Percentiles rank a stretch among this genome's conserved stretches.
phyloP scores from a whole-genome alignment of 2,113 vertebrate species.

The Gobius niger region DNA sequence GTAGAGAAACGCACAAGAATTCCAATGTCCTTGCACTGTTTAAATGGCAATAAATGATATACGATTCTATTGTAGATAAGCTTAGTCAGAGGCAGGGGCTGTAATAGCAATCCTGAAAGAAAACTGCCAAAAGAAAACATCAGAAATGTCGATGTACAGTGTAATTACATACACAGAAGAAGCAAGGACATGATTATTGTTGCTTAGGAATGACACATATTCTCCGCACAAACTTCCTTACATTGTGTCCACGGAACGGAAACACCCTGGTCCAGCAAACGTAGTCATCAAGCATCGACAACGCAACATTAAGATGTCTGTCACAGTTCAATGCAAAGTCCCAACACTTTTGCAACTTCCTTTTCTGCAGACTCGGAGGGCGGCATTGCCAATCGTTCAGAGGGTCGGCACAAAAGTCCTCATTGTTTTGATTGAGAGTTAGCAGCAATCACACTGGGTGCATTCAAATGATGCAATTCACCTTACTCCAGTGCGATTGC shows the following conservation, averaged over 20 bases:
- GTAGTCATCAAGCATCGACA: background rate
- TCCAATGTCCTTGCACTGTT: too few relatives aligned
- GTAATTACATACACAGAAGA: too few relatives aligned
- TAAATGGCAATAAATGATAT: too few relatives aligned
- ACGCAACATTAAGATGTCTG: background rate
- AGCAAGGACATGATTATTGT: too few relatives aligned
- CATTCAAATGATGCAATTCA: constrained; percentile 14
- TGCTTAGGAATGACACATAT: background rate
- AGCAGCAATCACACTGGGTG: background rate
- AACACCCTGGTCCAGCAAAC: background rate
- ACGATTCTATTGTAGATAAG: too few relatives aligned
- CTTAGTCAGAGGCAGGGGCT: too few relatives aligned
- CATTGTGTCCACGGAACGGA: background rate
- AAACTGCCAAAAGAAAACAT: too few relatives aligned
- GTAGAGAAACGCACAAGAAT: too few relatives aligned
- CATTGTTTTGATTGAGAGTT: constrained; percentile 10
- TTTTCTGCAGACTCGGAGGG: background rate
- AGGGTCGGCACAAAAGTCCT: background rate
- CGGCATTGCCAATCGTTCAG: background rate
- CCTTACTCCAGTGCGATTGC: constrained; percentile 3
- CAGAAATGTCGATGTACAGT: too few relatives aligned
- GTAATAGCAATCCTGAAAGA: too few relatives aligned
- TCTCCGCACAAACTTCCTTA: background rate
- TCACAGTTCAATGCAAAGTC: background rate
- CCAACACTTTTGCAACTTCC: background rate